Conservation (phyloP, 1,140 invertebrate genomes). For the Pogonognathellus flavescens region DNA sequence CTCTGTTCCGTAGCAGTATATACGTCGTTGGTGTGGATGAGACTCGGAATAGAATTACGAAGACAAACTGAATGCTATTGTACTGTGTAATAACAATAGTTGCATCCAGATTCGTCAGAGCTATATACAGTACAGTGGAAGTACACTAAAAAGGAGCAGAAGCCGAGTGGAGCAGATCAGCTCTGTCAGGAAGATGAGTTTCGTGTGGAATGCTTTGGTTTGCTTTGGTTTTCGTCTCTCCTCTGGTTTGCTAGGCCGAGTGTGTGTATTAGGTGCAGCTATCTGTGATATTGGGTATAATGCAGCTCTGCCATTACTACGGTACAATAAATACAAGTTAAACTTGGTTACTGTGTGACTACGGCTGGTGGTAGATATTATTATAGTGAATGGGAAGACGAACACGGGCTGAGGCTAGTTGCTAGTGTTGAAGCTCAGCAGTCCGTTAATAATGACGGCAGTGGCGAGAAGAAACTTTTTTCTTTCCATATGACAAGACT, state of each 20-base stretch:
- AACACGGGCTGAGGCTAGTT: not conserved
- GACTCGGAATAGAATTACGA: conserved; percentile 4
- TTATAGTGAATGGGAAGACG: conserved; percentile 24
- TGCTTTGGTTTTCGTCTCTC: not conserved
- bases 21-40: not conserved
- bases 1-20: no score
- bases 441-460: conserved; percentile 67
- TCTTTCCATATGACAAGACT: conserved; percentile 66
- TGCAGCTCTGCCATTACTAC: conserved; percentile 34
- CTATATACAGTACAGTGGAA: not conserved
- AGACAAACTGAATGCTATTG: not conserved
- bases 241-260: no score
- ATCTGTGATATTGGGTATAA: conserved; percentile 37
- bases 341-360: conserved; percentile 1
- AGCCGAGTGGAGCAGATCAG: not conserved
- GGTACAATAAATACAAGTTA: conserved; percentile 47
- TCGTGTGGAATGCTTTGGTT: conserved; percentile 5
- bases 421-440: conserved; percentile 59
- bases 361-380: no score
- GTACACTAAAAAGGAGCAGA: conserved; percentile 2
- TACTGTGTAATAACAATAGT: not conserved
- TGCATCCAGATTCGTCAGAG: no score
- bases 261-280: not conserved
- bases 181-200: conserved; percentile 1
- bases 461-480: conserved; percentile 63